phyloP scores from a whole-genome alignment of 2,797 vertebrate species.

The Pseudochirops corinnae region DNA sequence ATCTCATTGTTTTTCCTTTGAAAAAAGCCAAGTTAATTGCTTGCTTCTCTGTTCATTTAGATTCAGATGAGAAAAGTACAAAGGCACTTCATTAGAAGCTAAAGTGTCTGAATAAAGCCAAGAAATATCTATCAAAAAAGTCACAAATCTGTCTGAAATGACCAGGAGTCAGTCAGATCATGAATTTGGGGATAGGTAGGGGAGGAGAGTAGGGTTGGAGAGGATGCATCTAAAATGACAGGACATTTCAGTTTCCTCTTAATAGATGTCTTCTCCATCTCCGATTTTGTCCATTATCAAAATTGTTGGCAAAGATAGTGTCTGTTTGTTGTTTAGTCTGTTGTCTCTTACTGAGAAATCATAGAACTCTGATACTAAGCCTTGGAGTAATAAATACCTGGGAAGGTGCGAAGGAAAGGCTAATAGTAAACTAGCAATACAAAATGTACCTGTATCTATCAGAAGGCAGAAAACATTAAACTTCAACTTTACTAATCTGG shows the following conservation, averaged over 20 bases:
- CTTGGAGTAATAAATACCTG: background rate
- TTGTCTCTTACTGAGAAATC: background rate
- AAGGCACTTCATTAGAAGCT: background rate
- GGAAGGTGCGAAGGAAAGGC: background rate
- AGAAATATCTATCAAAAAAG: background rate
- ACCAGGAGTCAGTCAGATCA: background rate
- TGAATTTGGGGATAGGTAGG: background rate
- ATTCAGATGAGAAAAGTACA: background rate
- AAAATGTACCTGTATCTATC: background rate
- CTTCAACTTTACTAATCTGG: rapidly evolving
- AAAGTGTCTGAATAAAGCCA: background rate
- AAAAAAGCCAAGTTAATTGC: background rate
- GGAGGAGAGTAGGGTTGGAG: background rate
- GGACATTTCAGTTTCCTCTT: background rate
- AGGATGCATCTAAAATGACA: background rate
- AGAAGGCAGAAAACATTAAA: background rate
- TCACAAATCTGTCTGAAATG: background rate
- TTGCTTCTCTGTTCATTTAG: background rate
- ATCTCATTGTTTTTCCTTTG: background rate
- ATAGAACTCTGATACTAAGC: background rate
- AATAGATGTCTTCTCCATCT: rapidly evolving
- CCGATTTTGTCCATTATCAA: background rate
- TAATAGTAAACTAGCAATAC: background rate
- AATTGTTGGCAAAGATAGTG: rapidly evolving
- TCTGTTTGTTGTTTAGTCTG: background rate